Evolutionary conservation across 2,797 vertebrate genomes (phyloP).

Genomic region (Pagetopsis macropterus): DNA sequence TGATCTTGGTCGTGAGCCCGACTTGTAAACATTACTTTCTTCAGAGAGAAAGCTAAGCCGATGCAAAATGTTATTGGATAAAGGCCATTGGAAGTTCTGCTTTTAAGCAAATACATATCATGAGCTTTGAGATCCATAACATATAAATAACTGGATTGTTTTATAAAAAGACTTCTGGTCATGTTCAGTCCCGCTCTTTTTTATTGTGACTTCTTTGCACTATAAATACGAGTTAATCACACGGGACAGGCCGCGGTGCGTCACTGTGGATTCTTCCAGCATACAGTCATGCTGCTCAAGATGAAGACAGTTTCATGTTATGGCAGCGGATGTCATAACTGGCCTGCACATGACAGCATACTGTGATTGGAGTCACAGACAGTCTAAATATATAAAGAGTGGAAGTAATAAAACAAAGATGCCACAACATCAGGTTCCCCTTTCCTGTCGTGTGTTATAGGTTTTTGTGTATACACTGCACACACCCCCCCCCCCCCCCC

Average conservation of each 20-base stretch:
- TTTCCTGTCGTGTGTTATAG: too few species aligned
- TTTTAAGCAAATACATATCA: constrained; percentile 22
- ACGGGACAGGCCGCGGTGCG: constrained; percentile 21
- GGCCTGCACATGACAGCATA: constrained; percentile 7
- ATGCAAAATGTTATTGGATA: not conserved
- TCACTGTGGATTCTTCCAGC: constrained; percentile 24
- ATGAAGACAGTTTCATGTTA: constrained; percentile 22
- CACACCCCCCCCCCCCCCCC: too few species aligned
- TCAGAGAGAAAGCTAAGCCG: not conserved
- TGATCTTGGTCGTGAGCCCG: not conserved
- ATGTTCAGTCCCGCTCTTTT: constrained; percentile 5
- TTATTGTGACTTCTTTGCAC: constrained; percentile 12
- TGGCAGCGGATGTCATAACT: constrained; percentile 29
- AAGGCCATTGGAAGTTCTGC: constrained; percentile 12
- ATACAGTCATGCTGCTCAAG: constrained; percentile 26
- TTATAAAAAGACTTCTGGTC: constrained; percentile 10
- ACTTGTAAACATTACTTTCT: constrained; percentile 10
- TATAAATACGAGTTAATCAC: constrained; percentile 33
- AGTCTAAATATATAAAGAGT: constrained; percentile 16
- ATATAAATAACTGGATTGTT: constrained; percentile 10
- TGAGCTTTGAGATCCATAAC: constrained; percentile 7
- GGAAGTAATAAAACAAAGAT: not conserved
- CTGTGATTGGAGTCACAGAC: constrained; percentile 3
- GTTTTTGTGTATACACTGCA: too few species aligned
- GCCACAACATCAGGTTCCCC: not conserved